Evolutionary conservation across 1,140 invertebrate species (phyloP), one percentile per base, ranked within the genome.

Genomic region (Drosophila saltans): DNA sequence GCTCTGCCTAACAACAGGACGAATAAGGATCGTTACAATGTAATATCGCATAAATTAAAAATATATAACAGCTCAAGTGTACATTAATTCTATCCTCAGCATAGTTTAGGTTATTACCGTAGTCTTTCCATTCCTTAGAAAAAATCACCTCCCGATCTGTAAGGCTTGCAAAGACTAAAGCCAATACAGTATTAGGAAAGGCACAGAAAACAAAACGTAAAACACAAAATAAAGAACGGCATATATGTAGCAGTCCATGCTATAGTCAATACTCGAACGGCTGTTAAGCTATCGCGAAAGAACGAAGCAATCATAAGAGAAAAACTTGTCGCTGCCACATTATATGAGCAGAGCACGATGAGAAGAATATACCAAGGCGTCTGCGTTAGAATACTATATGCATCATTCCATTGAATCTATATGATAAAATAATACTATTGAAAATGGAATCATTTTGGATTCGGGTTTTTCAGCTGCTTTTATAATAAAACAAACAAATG

Each of bases 171-270:
- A 72, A 39, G 0, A 80, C 48, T n/a, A 78, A 8, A 1, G 39
- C 59, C 8, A 81, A 4, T 4, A 79, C 56, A 1, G 83, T 77
- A 56, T 90, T 91, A 9, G 81, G 80, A 9, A 91, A 28, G 5
- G 72, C 11, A 21, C 48, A 80, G 6, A 59, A 55, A 8, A 69
- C 1, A 16, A 72, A 74, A 3, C 58, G 71, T 11, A 76, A 8
- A 3, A 62, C 1, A 81, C 3, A 75, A 69, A 40, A 81, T 60
- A n/a, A 84, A 67, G 43, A 66, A 81, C 3, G 90, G 85, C 57
- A 91, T 36, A 52, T 75, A 78, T 1, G 80, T 61, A 0, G 72
- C 5, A 2, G 83, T 36, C 90, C 90, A 91, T 2, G 83, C 0
- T 0, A 84, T 16, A 0, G 79, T 78, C 2, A 76, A 8, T 1